Evolutionary conservation across 2,113 vertebrate species (phyloP).

Genomic region (Terrapene triunguis): DNA sequence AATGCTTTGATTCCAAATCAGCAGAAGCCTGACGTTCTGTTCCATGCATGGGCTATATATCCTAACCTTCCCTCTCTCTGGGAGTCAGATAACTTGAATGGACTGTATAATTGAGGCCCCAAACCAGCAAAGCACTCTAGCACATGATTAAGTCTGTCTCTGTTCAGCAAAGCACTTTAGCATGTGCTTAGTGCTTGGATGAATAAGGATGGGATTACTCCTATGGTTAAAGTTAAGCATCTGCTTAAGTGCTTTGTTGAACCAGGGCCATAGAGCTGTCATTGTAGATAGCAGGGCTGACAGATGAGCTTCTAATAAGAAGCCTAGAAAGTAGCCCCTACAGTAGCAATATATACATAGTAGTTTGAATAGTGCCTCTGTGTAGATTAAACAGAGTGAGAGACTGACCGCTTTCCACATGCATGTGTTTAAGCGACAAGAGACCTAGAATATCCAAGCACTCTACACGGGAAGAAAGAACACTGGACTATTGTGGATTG

Average conservation of each 20-base stretch:
- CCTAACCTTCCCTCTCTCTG: background rate
- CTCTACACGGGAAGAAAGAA: background rate
- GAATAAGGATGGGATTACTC: accelerated
- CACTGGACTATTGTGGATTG: accelerated
- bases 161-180: background rate
- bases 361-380: background rate
- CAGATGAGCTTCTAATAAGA: background rate
- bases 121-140: accelerated
- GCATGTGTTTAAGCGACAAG: background rate
- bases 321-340: background rate
- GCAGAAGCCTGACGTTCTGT: background rate
- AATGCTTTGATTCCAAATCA: background rate
- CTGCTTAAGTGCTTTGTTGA: background rate
- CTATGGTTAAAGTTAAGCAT: background rate
- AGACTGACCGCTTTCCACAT: background rate
- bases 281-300: background rate
- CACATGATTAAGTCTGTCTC: background rate
- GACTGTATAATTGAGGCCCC: background rate
- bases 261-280: accelerated
- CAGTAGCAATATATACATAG: background rate
- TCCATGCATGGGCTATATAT: background rate
- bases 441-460: background rate
- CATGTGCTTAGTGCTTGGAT: accelerated
- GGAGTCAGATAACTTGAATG: background rate
- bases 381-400: background rate